Evolutionary conservation across 2,113 vertebrate species (phyloP).

Genomic region (Ceyx margarethae): DNA sequence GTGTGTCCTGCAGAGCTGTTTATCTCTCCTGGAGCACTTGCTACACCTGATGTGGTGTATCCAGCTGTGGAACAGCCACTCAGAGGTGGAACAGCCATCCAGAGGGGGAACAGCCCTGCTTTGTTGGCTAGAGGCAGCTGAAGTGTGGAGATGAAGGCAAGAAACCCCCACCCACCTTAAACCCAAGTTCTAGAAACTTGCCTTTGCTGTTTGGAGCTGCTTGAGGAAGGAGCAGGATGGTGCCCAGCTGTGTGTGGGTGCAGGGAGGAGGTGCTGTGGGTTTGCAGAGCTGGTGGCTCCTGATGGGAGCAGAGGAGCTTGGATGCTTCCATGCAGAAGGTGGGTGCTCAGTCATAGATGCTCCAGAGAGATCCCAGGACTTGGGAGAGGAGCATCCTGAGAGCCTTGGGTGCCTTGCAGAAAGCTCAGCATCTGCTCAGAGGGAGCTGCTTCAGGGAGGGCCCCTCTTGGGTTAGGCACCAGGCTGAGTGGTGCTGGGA

Average conservation of each 20-base stretch:
- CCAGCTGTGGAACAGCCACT: background rate
- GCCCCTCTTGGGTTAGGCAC: fast-evolving
- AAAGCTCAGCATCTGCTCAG: fast-evolving
- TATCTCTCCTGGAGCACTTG: background rate
- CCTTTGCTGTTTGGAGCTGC: background rate
- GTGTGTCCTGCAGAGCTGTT: background rate
- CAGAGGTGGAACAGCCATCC: background rate
- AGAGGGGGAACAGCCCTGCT: background rate
- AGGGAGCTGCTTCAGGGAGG: background rate
- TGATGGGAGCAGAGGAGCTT: background rate
- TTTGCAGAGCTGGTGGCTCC: constrained; percentile 15
- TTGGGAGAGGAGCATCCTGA: fast-evolving
- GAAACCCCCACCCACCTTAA: background rate
- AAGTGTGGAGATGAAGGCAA: background rate
- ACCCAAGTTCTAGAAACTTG: background rate
- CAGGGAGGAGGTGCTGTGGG: constrained; percentile 32
- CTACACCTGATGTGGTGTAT: background rate
- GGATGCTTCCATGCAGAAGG: background rate
- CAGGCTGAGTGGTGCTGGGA: fast-evolving
- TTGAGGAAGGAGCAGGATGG: background rate
- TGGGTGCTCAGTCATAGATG: background rate
- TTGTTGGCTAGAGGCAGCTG: background rate
- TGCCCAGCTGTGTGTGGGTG: constrained; percentile 60
- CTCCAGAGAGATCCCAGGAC: background rate
- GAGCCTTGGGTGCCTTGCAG: fast-evolving